phyloP scores from a whole-genome alignment of 2,113 vertebrate genomes.

The Gadus chalcogrammus region DNA sequence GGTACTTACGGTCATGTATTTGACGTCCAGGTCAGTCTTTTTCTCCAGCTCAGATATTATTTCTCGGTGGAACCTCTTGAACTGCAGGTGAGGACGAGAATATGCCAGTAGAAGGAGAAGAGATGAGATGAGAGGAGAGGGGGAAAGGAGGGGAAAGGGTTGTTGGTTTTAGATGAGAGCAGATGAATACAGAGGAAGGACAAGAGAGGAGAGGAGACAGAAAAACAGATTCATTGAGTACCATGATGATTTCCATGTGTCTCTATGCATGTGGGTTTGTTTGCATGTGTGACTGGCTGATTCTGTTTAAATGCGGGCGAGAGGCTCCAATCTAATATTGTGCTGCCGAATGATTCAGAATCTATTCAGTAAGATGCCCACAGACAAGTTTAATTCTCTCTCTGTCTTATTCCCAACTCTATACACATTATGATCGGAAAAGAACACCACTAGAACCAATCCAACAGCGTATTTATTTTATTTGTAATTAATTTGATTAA shows the following conservation, averaged over 20 bases:
- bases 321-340: constrained; percentile 46
- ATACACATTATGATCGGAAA: no score
- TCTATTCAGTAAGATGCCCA: constrained; percentile 58
- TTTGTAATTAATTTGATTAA: not conserved
- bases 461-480: not conserved
- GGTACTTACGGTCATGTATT: constrained; percentile 96
- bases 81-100: constrained; percentile 69
- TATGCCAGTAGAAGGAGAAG: constrained; percentile 16
- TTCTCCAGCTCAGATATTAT: constrained; percentile 91
- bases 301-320: constrained; percentile 30
- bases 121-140: constrained; percentile 9
- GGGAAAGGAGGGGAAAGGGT: constrained; percentile 22
- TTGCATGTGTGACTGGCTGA: constrained; percentile 4
- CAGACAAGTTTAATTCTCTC: constrained; percentile 24
- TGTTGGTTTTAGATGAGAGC: constrained; percentile 6
- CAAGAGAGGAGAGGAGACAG: not conserved
- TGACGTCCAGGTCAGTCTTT: constrained; percentile 95
- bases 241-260: constrained; percentile 5
- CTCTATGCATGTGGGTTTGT: constrained; percentile 18
- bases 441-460: no score
- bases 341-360: constrained; percentile 64
- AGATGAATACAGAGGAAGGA: not conserved
- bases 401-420: no score
- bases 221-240: no score
- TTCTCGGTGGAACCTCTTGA: constrained; percentile 92